Evolutionary conservation across 2,113 vertebrate species (phyloP), one percentile per base, ranked within the genome.

Genomic region (Ranitomeya variabilis): DNA sequence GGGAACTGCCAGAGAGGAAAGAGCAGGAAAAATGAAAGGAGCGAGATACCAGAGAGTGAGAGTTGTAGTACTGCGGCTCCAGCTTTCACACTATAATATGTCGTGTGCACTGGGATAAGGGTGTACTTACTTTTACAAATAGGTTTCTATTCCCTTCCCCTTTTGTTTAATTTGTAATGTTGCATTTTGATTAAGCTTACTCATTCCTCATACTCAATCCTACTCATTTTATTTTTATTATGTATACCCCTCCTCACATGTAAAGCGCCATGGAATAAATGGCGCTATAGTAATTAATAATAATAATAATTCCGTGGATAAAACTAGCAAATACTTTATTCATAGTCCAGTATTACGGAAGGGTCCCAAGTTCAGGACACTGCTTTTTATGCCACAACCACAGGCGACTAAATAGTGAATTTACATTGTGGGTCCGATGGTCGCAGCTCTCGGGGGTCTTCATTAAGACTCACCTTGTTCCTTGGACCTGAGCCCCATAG

Each of bases 1-100:
- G 0, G 98, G 98, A 92, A 97, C 98, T 99, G 93, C 67, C 73
- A 79, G 69, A 77, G 73, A 83, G 23, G 8, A 76, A 45, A 81
- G 12, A 87, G 6, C 21, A 66, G 19, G 57, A 78, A 51, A 26
- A 73, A 52, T 16, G 19, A 69, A 15, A 80, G 11, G 69, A 13
- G 21, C 9, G 6, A 74, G 15, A 64, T 16, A 66, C 45, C n/a
- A 9, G 77, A 60, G 80, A 37, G 10, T 15, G 4, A 60, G 55
- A 12, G 51, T 78, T 74, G 9, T 37, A 51, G 71, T 18, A n/a
- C 64, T 11, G 64, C 21, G 64, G 11, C 21, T 9, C 0, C 12
- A 13, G 55, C 12, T 7, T 57, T 9, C 8, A n/a, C 7, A 64
- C 62, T 60, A 19, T 7, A 6, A 10, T 67, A 67, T 67, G 21